A percentile compares a stretch with the other conserved stretches of the same genome.
phyloP scores from a whole-genome alignment of 2,797 vertebrate species.

The Chromis chromis region DNA sequence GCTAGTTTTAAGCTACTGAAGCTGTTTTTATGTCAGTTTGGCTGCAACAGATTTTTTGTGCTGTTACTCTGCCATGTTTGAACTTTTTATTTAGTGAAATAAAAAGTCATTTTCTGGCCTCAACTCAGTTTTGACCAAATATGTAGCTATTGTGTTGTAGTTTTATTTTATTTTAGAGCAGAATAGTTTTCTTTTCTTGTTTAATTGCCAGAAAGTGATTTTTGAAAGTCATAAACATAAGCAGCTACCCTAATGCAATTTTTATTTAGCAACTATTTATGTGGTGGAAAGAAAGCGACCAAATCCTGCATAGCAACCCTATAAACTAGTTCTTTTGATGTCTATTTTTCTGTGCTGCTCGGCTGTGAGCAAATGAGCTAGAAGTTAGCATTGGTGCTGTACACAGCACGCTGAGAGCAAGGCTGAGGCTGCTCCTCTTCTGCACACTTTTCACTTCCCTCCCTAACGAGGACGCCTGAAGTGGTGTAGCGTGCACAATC shows the following conservation, averaged over 20 bases:
- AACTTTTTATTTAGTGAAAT: background rate
- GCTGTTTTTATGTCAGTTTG: too few species aligned
- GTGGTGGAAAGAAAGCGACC: background rate
- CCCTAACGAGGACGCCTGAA: conserved; percentile 42
- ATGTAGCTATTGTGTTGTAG: too few species aligned
- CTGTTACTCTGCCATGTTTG: too few species aligned
- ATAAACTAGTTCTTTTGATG: background rate
- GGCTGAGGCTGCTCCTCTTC: conserved; percentile 39
- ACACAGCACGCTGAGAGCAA: conserved; percentile 24
- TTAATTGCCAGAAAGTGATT: background rate
- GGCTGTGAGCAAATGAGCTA: background rate
- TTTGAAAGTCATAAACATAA: background rate
- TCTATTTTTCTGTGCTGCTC: conserved; percentile 14
- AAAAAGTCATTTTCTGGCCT: background rate
- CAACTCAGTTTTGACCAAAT: too few species aligned
- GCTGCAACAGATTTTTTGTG: too few species aligned
- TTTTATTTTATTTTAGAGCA: too few species aligned
- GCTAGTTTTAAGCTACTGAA: too few species aligned
- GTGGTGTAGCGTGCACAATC: conserved; percentile 57
- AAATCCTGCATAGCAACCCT: background rate
- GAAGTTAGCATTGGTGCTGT: background rate
- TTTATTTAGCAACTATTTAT: background rate
- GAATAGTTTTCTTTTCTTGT: background rate
- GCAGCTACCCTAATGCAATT: background rate
- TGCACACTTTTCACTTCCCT: conserved; percentile 25